Evolutionary conservation across 2,113 vertebrate genomes (phyloP), one percentile per base, ranked within the genome.

Genomic region (Epinephelus cyanopodus): DNA sequence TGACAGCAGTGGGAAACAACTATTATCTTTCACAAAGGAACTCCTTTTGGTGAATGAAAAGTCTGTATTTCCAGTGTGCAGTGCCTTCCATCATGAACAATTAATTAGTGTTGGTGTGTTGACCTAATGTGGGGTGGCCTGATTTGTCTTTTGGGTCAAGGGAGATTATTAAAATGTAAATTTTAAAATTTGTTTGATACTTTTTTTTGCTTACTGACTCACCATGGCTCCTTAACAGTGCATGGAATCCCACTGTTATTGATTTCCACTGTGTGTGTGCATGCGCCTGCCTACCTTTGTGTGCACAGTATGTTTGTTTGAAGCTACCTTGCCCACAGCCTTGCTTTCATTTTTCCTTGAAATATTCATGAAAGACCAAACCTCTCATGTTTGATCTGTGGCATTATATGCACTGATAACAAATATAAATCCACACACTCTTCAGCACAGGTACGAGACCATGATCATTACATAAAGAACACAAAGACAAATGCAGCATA

Each of bases 331-430:
- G 25, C 39, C 37, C 72, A 61, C 54, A 57, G 56, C 15, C 37
- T 64, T 48, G n/a, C 57, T 66, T 78, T 84, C 21, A 78, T 74
- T 72, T 62, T 33, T 45, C 52, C 53, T 65, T 87, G 47, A 83
- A 80, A 79, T 65, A 77, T 80, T 77, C 65, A 75, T 77, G 48
- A 76, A 73, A 72, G 29, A 21, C 39, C 72, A 72, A 66, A 39
- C 6, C 56, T 57, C 39, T 63, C 10, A 14, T 80, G 53, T 61
- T 72, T 61, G 42, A 52, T 74, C 62, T 13, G 39, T 33, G 25
- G 13, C 39, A 15, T 64, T 74, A n/a, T 68, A 12, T 61, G 33
- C 54, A 68, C 15, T 23, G 14, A 64, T 19, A 53, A 27, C 21
- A 42, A 63, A 62, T 7, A 47, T 25, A 14, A 60, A 23, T 57